phyloP scores from a whole-genome alignment of 2,113 vertebrate genomes.

The Marmota monax region DNA sequence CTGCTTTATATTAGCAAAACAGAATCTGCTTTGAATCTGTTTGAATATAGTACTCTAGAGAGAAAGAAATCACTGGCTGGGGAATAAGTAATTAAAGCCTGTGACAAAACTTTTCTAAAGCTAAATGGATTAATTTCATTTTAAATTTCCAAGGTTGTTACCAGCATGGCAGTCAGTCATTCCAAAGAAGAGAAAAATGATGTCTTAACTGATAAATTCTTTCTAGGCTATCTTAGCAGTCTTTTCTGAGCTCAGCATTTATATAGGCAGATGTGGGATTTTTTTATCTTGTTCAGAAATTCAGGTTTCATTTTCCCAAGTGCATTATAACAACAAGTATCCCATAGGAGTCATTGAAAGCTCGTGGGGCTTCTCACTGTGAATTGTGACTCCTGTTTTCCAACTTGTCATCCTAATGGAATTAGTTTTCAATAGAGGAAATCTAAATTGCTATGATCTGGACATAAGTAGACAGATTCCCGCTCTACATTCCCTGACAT shows the following conservation, averaged over 20 bases:
- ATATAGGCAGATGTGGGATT: conserved; percentile 17
- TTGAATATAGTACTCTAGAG: conserved; percentile 31
- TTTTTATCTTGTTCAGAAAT: conserved; percentile 67
- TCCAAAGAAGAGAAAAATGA: conserved; percentile 1
- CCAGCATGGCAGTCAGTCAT: neutral
- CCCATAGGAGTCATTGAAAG: conserved; percentile 12
- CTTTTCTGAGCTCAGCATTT: conserved; percentile 48
- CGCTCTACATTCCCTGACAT: neutral
- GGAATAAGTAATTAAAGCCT: conserved; percentile 52
- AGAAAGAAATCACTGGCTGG: conserved; percentile 27
- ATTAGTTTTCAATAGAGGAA: conserved; percentile 61
- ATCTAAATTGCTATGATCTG: conserved; percentile 63
- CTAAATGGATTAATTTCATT: conserved; percentile 59
- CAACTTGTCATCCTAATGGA: conserved; percentile 38
- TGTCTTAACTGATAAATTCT: conserved; percentile 55
- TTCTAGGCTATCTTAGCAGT: neutral
- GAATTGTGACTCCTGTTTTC: conserved; percentile 62
- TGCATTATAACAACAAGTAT: neutral
- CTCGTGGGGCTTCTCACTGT: conserved; percentile 18
- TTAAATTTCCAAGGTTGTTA: conserved; percentile 50
- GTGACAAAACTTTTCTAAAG: conserved; percentile 54
- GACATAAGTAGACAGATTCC: conserved; percentile 28
- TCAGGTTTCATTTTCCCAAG: conserved; percentile 61
- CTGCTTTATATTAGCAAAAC: conserved; percentile 13
- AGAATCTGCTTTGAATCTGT: neutral